Conservation (phyloP, 2,113 vertebrate genomes). For the Nothocercus julius region DNA sequence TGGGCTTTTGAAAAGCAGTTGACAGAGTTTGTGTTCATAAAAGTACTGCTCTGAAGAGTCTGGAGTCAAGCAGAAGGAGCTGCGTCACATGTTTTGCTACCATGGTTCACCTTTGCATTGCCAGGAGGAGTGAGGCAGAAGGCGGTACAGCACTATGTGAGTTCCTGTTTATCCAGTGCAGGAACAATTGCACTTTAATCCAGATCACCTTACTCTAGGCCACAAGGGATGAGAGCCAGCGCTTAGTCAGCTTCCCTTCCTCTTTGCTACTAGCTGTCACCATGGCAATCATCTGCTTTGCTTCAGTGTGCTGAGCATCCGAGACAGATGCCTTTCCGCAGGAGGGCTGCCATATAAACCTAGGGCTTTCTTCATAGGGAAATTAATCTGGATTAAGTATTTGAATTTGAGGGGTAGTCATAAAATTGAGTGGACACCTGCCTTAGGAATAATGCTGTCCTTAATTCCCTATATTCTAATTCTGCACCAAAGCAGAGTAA, state of each 20-base stretch:
- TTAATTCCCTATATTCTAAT: background rate
- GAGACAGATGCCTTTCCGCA: background rate
- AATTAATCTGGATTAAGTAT: rapidly evolving
- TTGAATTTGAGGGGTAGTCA: background rate
- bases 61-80: background rate
- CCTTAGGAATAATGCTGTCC: background rate
- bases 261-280: background rate
- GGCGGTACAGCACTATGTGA: background rate
- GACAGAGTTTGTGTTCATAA: background rate
- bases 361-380: background rate
- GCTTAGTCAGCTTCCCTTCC: background rate
- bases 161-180: background rate
- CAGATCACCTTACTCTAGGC: background rate
- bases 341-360: background rate
- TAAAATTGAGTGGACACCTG: background rate
- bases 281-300: background rate
- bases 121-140: background rate
- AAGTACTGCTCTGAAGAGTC: background rate
- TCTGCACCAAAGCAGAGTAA: background rate
- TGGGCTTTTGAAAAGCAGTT: background rate
- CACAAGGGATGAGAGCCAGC: rapidly evolving
- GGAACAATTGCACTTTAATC: background rate
- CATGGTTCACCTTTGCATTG: background rate
- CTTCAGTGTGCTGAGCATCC: background rate
- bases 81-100: background rate